Evolutionary conservation across 2,113 vertebrate species (phyloP), one percentile per base, ranked within the genome.

Genomic region (Pygoscelis adeliae): DNA sequence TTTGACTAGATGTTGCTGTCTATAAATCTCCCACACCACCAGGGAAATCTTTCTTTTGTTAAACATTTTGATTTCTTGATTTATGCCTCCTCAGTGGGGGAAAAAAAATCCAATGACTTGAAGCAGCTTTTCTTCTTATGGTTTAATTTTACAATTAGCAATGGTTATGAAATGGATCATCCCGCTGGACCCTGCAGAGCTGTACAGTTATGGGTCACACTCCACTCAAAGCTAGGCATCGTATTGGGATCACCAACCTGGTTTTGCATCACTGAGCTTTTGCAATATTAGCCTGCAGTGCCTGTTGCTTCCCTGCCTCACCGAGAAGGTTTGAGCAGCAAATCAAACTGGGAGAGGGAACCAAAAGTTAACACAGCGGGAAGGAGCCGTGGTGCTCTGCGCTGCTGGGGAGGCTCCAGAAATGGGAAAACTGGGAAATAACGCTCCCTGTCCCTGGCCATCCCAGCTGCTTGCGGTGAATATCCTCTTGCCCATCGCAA

Each of bases 1-100:
- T 80, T 30, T 73, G 49, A 16, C 10, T 61, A 11, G 40, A 49
- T 47, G 81, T 13, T 63, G 58, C 66, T 87, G 58, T 21, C 72
- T 79, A 20, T 50, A 63, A 82, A 92, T 46, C 47, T 63, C 84
- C 36, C 36, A 19, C 13, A 40, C 5, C 15, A 26, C 42, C 18
- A 49, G 30, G 79, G 77, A 50, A 91, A 89, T 49, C 73, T 58
- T 78, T 67, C 38, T 32, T 90, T 85, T 46, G 65, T 52, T 56
- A 89, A 89, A 95, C 38, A 23, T 65, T 82, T 44, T 65, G 34
- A 58, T 89, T 88, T 56, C 77, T 79, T 85, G 22, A 72, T 92
- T 76, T 40, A 36, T 87, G 15, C 19, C 23, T 93, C 63, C 63
- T 81, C 46, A 52, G 44, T 20, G 52, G 11, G 50, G 69, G 12